These are phyloP conservation scores for Amblyornis subalaris DNA, from an alignment of 2,113 vertebrate species.

Conservation along the genomic window DNA sequence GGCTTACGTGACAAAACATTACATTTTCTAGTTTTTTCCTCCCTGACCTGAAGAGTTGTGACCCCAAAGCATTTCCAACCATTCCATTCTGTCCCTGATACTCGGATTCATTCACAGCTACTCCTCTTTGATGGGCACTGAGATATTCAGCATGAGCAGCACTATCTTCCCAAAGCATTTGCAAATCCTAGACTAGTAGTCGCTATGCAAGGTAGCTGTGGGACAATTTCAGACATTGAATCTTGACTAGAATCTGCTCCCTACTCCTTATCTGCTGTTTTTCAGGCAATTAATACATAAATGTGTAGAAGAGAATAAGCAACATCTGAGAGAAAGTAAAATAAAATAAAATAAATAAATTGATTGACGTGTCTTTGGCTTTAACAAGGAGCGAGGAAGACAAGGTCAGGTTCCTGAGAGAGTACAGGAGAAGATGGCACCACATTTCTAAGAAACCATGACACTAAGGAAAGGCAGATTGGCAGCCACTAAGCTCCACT, in stretches of 20 bases:
- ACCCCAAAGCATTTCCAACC: fast-evolving
- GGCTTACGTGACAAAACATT: background rate
- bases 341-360: background rate
- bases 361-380: background rate
- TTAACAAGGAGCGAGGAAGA: background rate
- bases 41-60: background rate
- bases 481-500: background rate
- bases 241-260: background rate
- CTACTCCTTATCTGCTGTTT: background rate
- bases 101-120: background rate
- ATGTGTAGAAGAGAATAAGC: background rate
- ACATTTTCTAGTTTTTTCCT: background rate
- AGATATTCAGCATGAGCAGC: background rate
- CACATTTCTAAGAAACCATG: background rate
- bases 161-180: background rate
- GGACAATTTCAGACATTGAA: background rate
- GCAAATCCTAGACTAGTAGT: background rate
- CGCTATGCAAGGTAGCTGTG: background rate
- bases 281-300: background rate
- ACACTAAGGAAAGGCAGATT: background rate
- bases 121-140: background rate
- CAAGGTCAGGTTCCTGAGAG: background rate
- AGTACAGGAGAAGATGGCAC: background rate
- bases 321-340: background rate
- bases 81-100: background rate